Percentiles rank a stretch among this genome's conserved stretches.
These are phyloP conservation scores for Cariama cristata DNA, from an alignment of 2,113 vertebrate species.

Conservation along the genomic window DNA sequence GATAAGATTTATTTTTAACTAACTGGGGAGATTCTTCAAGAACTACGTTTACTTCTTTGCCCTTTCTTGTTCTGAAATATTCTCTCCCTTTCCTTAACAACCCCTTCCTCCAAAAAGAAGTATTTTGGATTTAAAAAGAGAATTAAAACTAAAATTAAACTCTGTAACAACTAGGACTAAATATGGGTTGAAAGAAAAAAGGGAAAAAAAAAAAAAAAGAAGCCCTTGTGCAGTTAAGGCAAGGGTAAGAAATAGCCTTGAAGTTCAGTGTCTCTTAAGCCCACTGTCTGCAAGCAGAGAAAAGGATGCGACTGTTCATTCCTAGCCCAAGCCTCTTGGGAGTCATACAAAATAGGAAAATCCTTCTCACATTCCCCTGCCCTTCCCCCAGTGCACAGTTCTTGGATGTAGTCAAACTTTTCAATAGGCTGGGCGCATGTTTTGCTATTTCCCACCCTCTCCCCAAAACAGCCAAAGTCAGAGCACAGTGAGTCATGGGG, in stretches of 20 bases:
- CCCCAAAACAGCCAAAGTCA: neutral
- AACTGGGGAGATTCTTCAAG: neutral
- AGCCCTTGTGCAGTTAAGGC: neutral
- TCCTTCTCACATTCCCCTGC: neutral
- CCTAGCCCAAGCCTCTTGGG: neutral
- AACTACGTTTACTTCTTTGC: neutral
- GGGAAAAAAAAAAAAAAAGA: neutral
- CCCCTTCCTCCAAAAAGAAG: accelerated
- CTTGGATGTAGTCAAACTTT: neutral
- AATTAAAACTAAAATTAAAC: neutral
- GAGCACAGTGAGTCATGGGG: neutral
- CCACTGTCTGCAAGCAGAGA: neutral
- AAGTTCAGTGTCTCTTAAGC: neutral
- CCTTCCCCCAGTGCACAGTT: neutral
- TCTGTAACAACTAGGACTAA: neutral
- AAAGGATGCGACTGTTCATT: slow-evolving; percentile 13
- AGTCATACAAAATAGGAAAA: slow-evolving; percentile 10
- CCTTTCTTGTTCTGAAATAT: neutral
- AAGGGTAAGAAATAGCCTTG: neutral
- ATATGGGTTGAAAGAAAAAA: neutral
- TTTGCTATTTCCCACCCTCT: slow-evolving; percentile 13
- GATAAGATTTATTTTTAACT: neutral
- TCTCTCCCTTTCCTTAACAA: neutral
- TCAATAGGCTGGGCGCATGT: neutral
- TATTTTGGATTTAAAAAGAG: neutral